Percentiles rank a stretch among this genome's conserved stretches.
These are phyloP conservation scores for Coelogynopora nodosa DNA, from an alignment of 2,888 invertebrate genomes.

Conservation along the genomic window DNA sequence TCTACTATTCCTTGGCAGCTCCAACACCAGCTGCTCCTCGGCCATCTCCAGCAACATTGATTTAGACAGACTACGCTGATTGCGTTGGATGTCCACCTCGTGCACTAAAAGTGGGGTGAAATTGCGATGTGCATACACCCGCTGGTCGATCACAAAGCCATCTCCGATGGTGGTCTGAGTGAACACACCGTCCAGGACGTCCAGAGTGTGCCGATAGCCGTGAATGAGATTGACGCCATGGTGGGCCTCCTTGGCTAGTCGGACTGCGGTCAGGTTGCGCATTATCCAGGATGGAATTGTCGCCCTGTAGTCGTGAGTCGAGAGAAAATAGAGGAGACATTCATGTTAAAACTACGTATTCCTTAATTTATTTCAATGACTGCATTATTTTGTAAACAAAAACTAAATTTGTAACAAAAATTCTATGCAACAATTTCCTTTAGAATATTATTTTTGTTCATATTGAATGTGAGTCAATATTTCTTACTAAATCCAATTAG, in stretches of 20 bases:
- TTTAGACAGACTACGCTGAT: neutral
- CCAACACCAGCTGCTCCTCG: neutral
- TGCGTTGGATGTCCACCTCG: constrained; percentile 50
- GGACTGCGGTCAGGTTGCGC: neutral
- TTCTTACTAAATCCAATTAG: no score
- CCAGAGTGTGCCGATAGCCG: neutral
- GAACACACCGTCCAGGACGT: constrained; percentile 51
- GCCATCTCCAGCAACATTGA: neutral
- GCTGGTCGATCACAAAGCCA: constrained; percentile 51
- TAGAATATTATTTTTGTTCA: neutral
- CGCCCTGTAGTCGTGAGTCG: neutral
- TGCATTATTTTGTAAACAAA: neutral
- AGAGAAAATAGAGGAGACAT: no score
- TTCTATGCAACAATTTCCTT: neutral
- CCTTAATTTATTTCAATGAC: neutral
- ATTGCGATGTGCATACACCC: constrained; percentile 56
- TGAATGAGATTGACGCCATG: neutral
- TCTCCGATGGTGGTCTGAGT: constrained; percentile 50
- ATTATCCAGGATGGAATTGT: neutral
- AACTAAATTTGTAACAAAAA: neutral
- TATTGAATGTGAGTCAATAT: no score
- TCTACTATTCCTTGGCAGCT: neutral
- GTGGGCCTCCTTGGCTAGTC: neutral
- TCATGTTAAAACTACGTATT: neutral
- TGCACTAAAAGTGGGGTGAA: constrained; percentile 53